phyloP scores from a whole-genome alignment of 2,797 vertebrate genomes.

The Cryptoprocta ferox region DNA sequence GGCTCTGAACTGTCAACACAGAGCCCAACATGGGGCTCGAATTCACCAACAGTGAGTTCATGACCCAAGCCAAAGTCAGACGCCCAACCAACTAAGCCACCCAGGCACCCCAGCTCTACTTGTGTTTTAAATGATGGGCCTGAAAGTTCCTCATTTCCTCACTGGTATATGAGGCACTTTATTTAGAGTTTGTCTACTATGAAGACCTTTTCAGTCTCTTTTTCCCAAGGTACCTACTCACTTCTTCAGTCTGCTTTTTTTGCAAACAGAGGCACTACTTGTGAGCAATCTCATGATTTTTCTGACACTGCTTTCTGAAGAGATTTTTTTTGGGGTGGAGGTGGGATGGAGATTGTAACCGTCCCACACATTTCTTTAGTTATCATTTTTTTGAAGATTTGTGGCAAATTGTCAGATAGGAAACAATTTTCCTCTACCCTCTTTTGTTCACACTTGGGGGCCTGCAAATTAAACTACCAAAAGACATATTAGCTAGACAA shows the following conservation, averaged over 20 bases:
- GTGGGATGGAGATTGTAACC: neutral
- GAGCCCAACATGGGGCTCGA: too few species aligned
- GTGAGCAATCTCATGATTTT: neutral
- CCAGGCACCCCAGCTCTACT: neutral
- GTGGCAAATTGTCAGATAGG: neutral
- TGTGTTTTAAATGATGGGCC: neutral
- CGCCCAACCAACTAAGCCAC: too few species aligned
- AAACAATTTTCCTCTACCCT: neutral
- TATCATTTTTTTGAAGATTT: neutral
- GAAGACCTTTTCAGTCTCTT: neutral
- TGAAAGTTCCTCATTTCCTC: neutral
- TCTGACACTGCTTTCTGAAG: neutral
- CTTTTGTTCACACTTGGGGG: neutral
- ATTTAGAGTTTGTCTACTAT: neutral
- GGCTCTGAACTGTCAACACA: too few species aligned
- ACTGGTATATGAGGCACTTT: neutral
- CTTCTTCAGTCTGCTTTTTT: neutral
- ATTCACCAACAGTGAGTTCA: too few species aligned
- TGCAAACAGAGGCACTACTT: neutral
- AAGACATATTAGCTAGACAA: neutral
- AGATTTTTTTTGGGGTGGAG: neutral
- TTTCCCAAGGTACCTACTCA: neutral
- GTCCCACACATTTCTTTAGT: neutral
- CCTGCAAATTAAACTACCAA: neutral
- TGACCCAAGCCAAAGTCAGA: too few species aligned